A percentile compares a stretch with the other conserved stretches of the same genome.
These are phyloP conservation scores for Rhodinocichla rosea DNA, from an alignment of 2,113 vertebrate species.

Conservation along the genomic window DNA sequence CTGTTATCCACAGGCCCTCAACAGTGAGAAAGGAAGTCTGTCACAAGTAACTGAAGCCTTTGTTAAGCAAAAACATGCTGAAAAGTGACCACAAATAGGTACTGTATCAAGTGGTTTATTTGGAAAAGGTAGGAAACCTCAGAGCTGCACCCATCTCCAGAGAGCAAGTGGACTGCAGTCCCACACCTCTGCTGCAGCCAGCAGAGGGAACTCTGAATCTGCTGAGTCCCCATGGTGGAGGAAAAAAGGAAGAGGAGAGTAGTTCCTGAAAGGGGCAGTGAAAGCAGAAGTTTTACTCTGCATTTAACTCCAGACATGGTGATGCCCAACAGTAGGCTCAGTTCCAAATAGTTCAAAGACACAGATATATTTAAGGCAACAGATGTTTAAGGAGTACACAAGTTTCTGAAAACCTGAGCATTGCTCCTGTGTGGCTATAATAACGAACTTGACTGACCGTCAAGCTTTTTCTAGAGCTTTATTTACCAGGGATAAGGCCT, in stretches of 20 bases:
- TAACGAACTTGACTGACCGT: neutral
- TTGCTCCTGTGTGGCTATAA: neutral
- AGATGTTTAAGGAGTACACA: neutral
- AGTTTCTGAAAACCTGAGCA: neutral
- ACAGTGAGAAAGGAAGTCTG: neutral
- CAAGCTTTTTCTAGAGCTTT: neutral
- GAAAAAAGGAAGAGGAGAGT: neutral
- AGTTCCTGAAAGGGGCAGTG: neutral
- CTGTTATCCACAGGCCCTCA: neutral
- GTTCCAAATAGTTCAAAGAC: neutral
- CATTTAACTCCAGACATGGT: neutral
- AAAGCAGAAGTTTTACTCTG: neutral
- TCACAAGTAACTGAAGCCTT: neutral
- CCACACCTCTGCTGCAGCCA: neutral
- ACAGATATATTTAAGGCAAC: neutral
- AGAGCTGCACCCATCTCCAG: neutral
- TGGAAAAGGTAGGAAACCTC: neutral
- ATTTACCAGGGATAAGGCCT: slow-evolving; percentile 91
- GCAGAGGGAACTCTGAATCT: slow-evolving; percentile 39
- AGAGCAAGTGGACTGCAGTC: neutral
- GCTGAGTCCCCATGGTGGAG: neutral
- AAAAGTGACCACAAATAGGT: neutral
- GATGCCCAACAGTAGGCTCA: neutral
- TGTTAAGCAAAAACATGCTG: neutral
- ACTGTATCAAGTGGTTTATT: neutral